phyloP scores from a whole-genome alignment of 2,888 invertebrate genomes.

The Yponomeuta plumbellus region DNA sequence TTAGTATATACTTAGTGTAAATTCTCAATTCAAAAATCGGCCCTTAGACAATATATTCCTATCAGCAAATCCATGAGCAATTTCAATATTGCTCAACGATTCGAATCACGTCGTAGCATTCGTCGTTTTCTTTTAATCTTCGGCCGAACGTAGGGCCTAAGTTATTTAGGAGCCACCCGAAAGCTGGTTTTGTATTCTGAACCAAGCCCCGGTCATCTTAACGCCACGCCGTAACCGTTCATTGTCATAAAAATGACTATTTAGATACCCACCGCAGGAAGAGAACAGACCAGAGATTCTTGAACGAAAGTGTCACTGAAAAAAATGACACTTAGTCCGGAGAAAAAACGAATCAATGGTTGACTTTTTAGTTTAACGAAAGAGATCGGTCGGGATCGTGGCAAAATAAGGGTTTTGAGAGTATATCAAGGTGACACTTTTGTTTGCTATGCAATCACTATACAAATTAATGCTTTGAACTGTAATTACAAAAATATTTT shows the following conservation, averaged over 20 bases:
- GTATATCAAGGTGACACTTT: no score
- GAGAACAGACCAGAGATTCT: neutral
- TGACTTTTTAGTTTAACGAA: no score
- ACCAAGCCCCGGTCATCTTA: neutral
- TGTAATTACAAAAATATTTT: no score
- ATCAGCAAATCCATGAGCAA: neutral
- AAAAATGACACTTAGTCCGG: neutral
- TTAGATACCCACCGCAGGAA: neutral
- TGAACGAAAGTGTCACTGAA: neutral
- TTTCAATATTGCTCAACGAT: neutral
- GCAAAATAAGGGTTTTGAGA: no score
- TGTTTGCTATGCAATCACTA: no score
- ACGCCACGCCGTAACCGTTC: slow-evolving; percentile 9
- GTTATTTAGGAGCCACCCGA: neutral
- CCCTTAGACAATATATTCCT: neutral
- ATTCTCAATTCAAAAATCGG: no score
- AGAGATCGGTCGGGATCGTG: no score
- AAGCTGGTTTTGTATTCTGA: neutral
- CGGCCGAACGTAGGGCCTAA: neutral
- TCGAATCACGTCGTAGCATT: neutral
- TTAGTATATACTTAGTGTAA: no score
- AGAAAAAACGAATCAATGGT: neutral
- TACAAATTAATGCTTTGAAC: no score
- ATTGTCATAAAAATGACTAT: slow-evolving; percentile 15
- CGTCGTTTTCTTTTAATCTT: neutral